These are phyloP conservation scores for Parapsyche elsis DNA, from an alignment of 1,140 invertebrate genomes.

Conservation along the genomic window DNA sequence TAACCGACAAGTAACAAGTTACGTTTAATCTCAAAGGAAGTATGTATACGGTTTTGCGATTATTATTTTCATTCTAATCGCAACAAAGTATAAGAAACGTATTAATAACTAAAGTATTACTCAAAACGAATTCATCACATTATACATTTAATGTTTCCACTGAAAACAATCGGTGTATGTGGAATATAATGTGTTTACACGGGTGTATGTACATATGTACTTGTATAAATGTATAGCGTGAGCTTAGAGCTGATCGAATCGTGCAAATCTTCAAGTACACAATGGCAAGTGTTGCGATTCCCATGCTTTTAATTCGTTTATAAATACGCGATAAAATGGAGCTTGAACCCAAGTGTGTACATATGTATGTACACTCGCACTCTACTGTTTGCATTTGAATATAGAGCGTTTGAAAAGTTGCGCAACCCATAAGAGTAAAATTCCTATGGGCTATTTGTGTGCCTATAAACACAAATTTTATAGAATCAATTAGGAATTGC, in stretches of 20 bases:
- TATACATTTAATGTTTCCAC: no score
- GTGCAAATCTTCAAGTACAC: background rate
- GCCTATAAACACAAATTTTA: no score
- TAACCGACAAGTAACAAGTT: background rate
- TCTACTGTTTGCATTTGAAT: background rate
- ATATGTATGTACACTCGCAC: background rate
- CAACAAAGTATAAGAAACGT: no score
- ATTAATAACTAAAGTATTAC: no score
- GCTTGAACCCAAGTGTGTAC: background rate
- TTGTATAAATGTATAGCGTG: no score
- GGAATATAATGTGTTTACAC: no score
- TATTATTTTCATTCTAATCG: background rate
- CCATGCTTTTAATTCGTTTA: constrained; percentile 8
- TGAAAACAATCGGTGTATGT: no score
- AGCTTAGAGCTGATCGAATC: constrained; percentile 1
- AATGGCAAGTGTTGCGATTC: constrained; percentile 35
- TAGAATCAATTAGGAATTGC: no score
- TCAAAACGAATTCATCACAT: no score
- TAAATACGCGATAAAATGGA: background rate
- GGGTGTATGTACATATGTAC: constrained; percentile 3
- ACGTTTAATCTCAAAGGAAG: background rate
- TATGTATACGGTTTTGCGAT: constrained; percentile 8
- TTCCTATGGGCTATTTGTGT: background rate
- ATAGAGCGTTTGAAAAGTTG: background rate
- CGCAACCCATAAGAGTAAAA: background rate